Conservation (phyloP, 2,797 vertebrate genomes). For the Hyperoplus immaculatus region DNA sequence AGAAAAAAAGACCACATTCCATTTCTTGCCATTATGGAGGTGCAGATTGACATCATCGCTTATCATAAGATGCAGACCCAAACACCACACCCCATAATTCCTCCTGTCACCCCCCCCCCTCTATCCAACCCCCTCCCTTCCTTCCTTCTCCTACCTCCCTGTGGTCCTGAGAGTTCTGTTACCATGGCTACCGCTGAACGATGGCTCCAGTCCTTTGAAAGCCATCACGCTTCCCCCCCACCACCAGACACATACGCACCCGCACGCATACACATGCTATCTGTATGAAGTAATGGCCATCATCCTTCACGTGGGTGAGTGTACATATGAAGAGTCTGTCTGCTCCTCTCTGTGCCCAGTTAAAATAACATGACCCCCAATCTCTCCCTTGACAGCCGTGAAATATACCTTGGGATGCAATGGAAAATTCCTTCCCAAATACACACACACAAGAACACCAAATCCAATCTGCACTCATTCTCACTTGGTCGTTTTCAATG, state of each 20-base stretch:
- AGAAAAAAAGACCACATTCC: slow-evolving; percentile 12
- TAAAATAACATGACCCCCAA: slow-evolving; percentile 73
- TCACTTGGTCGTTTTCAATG: slow-evolving; percentile 40
- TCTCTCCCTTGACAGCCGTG: slow-evolving; percentile 58
- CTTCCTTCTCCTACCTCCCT: slow-evolving; percentile 50
- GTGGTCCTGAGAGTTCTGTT: slow-evolving; percentile 78
- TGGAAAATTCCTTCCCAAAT: slow-evolving; percentile 38
- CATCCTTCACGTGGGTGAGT: slow-evolving; percentile 66
- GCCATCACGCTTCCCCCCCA: slow-evolving; percentile 39
- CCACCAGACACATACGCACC: slow-evolving; percentile 28
- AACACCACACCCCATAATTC: slow-evolving; percentile 45
- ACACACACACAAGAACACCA: background rate
- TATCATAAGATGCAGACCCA: slow-evolving; percentile 65
- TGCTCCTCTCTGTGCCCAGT: slow-evolving; percentile 63
- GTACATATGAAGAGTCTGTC: slow-evolving; percentile 60
- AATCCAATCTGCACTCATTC: slow-evolving; percentile 19
- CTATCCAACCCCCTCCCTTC: slow-evolving; percentile 7
- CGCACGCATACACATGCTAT: slow-evolving; percentile 46
- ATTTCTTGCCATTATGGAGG: slow-evolving; percentile 12
- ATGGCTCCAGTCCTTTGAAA: slow-evolving; percentile 70
- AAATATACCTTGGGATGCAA: slow-evolving; percentile 53
- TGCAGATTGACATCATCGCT: slow-evolving; percentile 49
- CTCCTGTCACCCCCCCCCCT: slow-evolving; percentile 25
- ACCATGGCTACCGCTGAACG: slow-evolving; percentile 77
- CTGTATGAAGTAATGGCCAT: slow-evolving; percentile 64